Base-by-base conservation (phyloP, 2,797 vertebrate species). In the Scomberomorus guttatus region DNA sequence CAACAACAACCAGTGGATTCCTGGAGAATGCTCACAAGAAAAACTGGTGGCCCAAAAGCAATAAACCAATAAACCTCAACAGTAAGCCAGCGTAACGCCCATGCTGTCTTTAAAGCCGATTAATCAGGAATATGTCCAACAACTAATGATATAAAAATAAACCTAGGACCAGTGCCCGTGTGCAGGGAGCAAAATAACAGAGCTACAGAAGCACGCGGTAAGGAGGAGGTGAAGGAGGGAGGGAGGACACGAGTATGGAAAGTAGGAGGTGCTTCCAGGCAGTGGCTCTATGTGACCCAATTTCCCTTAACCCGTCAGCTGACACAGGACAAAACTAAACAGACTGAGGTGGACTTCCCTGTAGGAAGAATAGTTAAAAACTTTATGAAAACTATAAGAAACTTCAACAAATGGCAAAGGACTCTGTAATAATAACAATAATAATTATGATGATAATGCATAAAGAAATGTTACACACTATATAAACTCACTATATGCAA, bases 231-330 rank as follows among this genome's bases (percentile, higher is more conserved):
- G 72, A 18, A 14, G 70, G 68, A 57, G 32, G 11, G 72, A 73
- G 39, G 67, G 22, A 20, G 70, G 59, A 62, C 78, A 59, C 54
- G 0, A 80, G 85, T 80, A 69, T 69, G 80, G 79, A 87, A 87
- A 90, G 86, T 72, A 68, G 90, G 89, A 80, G 91, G 92, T 32
- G 73, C 82, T 89, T 89, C 82, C 75, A 79, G 84, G 87, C 85
- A 88, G 76, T 74, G 79, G 67, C 88, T 85, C 83, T 79, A 57
- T 77, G 66, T 91, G 93, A 95, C 93, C 94, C 80, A 94, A 67
- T 93, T 94, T 92, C 85, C 69, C 60, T 56, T 80, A 56, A 80
- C 77, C 81, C 1, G 84, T 94, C 94, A 94, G 92, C 93, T 93
- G 92, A 95, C 85, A 79, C 77, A 61, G 57, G 77, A 75, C 50